phyloP scores from a whole-genome alignment of 2,888 invertebrate genomes.

The Philereme vetulata region DNA sequence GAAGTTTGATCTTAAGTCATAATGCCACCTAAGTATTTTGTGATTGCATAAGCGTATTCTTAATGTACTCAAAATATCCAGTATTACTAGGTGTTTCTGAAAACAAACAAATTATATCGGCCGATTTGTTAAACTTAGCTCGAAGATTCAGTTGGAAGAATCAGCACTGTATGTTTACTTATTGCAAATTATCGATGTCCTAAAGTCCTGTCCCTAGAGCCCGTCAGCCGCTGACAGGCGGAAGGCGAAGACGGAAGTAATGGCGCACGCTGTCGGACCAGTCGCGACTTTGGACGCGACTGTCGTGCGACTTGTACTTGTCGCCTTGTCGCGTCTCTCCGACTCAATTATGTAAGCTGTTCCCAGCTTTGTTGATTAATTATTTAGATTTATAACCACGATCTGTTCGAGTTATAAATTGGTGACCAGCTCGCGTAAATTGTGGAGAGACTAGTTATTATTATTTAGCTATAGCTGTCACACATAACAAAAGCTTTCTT shows the following conservation, averaged over 20 bases:
- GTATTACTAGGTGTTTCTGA: too few relatives aligned
- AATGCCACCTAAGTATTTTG: too few relatives aligned
- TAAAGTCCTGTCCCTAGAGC: neutral
- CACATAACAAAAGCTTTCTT: too few relatives aligned
- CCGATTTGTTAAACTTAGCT: too few relatives aligned
- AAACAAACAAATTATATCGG: too few relatives aligned
- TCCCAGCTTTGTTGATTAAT: slow-evolving; percentile 16
- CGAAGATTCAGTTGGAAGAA: too few relatives aligned
- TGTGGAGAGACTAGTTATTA: slow-evolving; percentile 10
- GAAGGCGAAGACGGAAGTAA: slow-evolving; percentile 72
- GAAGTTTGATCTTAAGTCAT: too few relatives aligned
- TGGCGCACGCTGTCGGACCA: slow-evolving; percentile 64
- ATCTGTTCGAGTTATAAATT: slow-evolving; percentile 4
- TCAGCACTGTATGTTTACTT: too few relatives aligned
- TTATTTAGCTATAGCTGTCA: too few relatives aligned
- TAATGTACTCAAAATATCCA: too few relatives aligned
- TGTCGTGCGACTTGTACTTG: slow-evolving; percentile 36
- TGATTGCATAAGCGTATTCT: too few relatives aligned
- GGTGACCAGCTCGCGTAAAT: neutral
- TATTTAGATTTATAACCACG: slow-evolving; percentile 15
- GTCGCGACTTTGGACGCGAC: slow-evolving; percentile 43
- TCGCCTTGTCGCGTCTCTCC: slow-evolving; percentile 25
- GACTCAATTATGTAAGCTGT: slow-evolving; percentile 21
- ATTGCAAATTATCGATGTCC: too few relatives aligned
- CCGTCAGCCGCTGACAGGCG: slow-evolving; percentile 53